These are phyloP conservation scores for Etheostoma perlongum DNA, from an alignment of 2,797 vertebrate species.

Conservation along the genomic window DNA sequence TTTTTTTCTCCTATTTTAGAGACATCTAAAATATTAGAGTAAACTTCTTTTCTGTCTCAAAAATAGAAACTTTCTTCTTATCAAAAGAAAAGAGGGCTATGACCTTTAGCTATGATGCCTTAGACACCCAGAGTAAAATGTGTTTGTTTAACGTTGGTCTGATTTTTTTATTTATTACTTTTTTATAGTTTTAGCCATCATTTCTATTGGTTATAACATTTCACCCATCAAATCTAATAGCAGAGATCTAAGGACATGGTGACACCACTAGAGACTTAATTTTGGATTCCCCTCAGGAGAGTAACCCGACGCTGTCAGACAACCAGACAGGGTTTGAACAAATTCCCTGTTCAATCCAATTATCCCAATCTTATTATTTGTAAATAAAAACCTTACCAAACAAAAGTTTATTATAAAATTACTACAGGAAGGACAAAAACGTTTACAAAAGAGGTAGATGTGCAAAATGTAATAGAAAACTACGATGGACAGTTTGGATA, in stretches of 20 bases:
- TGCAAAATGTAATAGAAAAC: not conserved
- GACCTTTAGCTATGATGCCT: not conserved
- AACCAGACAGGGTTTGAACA: conserved; percentile 21
- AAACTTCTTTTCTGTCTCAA: not conserved
- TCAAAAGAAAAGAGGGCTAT: not conserved
- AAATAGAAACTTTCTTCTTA: conserved; percentile 15
- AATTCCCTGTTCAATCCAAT: conserved; percentile 12
- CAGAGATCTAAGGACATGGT: conserved; percentile 23
- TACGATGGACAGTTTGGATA: not conserved
- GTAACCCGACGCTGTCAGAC: conserved; percentile 7
- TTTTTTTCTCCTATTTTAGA: conserved; percentile 5
- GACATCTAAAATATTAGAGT: not conserved
- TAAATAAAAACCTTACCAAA: not conserved
- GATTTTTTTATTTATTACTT: not conserved
- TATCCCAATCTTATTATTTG: conserved; percentile 10
- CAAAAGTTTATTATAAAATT: not conserved
- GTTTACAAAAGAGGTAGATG: conserved; percentile 1
- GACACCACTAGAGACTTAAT: not conserved
- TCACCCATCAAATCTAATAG: conserved; percentile 20
- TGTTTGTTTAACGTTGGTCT: not conserved
- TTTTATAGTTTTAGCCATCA: conserved; percentile 3
- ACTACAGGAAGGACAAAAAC: not conserved
- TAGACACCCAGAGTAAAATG: conserved; percentile 3
- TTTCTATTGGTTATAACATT: conserved; percentile 18
- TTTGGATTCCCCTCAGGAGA: conserved; percentile 21